These are phyloP conservation scores for Pomacea maculata DNA, from an alignment of 1,140 invertebrate species.

Conservation along the genomic window DNA sequence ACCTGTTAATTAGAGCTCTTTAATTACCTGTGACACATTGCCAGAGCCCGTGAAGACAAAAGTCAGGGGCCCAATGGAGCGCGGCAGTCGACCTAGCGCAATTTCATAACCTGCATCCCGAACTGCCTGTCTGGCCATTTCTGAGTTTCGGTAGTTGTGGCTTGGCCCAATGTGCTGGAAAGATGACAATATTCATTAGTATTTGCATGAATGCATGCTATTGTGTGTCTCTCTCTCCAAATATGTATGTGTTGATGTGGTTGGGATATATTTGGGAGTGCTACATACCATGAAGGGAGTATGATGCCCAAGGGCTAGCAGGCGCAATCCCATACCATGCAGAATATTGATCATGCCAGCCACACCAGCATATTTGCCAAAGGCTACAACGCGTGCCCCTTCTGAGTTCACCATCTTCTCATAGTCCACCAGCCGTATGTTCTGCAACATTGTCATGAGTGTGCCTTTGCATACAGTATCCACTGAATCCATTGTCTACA, in stretches of 20 bases:
- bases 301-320: conserved; percentile 96
- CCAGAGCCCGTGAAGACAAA: conserved; percentile 97
- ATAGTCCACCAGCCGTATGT: conserved; percentile 96
- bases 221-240: too few species aligned
- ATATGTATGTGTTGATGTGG: too few species aligned
- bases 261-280: too few species aligned
- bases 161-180: conserved; percentile 94
- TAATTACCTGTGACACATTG: conserved; percentile 72
- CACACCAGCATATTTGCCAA: conserved; percentile 98
- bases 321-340: conserved; percentile 91
- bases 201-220: too few species aligned
- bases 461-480: not conserved
- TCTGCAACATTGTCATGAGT: conserved; percentile 67
- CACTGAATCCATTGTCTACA: not conserved
- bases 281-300: conserved; percentile 94
- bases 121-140: conserved; percentile 96
- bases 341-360: conserved; percentile 99
- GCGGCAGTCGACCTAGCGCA: conserved; percentile 95
- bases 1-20: too few species aligned
- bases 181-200: conserved; percentile 7
- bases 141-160: conserved; percentile 97
- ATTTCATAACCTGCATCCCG: conserved; percentile 99
- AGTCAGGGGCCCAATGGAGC: conserved; percentile 95
- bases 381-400: conserved; percentile 93
- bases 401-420: conserved; percentile 92